Evolutionary conservation across 53 echinoderm and acorn worm genomes (phyloP).

Genomic region (Paracentrotus lividus): DNA sequence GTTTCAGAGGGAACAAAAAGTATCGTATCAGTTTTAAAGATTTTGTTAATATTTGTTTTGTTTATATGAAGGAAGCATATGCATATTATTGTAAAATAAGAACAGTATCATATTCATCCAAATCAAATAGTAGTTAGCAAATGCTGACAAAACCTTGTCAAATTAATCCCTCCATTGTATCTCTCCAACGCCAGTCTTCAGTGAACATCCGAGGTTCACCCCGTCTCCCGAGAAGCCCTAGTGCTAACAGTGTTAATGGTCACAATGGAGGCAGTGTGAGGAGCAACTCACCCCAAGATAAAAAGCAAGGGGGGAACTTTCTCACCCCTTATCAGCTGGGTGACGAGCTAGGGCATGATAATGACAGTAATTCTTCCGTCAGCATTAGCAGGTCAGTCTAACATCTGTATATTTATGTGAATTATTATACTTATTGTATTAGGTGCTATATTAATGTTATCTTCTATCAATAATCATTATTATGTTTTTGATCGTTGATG

Average conservation of each 20-base stretch:
- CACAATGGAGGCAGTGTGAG: constrained; percentile 15
- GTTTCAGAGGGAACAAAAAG: no score
- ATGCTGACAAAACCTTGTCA: no score
- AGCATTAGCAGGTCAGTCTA: constrained; percentile 79
- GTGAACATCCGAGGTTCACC: constrained; percentile 82
- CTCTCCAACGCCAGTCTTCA: constrained; percentile 72
- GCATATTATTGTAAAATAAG: no score
- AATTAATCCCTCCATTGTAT: neutral
- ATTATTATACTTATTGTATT: no score
- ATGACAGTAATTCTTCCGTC: constrained; percentile 77
- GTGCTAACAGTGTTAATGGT: constrained; percentile 72
- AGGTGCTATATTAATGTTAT: no score
- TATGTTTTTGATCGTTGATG: no score
- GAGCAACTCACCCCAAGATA: constrained; percentile 48
- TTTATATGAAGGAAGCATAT: no score
- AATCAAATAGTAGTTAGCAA: no score
- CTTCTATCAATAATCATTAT: no score
- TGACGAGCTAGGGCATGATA: constrained; percentile 70
- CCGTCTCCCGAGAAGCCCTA: constrained; percentile 76
- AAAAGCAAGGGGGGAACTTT: constrained; percentile 69
- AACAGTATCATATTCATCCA: no score
- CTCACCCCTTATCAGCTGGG: constrained; percentile 77
- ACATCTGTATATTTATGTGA: neutral
- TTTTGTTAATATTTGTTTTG: no score
- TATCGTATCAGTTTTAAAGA: no score